phyloP scores from a whole-genome alignment of 2,888 invertebrate genomes.

The Athalia rosae region DNA sequence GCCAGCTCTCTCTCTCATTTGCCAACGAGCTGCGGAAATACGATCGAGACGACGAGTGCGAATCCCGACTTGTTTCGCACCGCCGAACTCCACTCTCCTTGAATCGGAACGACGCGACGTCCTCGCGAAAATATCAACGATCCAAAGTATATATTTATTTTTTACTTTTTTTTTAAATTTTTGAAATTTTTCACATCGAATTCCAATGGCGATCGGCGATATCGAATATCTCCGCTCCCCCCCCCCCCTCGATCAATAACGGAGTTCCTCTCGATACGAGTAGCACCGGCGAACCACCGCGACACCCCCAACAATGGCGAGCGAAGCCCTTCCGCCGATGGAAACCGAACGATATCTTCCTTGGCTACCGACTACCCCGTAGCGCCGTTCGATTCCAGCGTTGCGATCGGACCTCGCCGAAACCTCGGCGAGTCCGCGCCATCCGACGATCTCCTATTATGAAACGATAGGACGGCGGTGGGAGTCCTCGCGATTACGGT shows the following conservation, averaged over 20 bases:
- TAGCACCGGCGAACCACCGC: slow-evolving; percentile 16
- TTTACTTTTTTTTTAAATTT: too few species aligned
- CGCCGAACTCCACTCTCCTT: too few species aligned
- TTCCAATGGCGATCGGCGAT: background rate
- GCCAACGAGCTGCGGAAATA: too few species aligned
- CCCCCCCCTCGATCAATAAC: background rate
- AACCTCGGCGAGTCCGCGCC: slow-evolving; percentile 26
- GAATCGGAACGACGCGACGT: too few species aligned
- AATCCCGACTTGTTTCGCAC: background rate
- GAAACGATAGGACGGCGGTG: background rate
- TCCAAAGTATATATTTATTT: too few species aligned
- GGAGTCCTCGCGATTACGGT: background rate
- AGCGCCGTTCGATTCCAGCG: slow-evolving; percentile 19
- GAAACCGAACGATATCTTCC: slow-evolving; percentile 14
- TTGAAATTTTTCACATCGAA: background rate
- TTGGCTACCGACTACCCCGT: background rate
- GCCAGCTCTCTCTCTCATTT: too few species aligned
- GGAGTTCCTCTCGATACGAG: background rate
- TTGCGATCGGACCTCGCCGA: slow-evolving; percentile 33
- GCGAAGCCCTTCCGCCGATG: slow-evolving; percentile 28
- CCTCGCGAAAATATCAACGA: too few species aligned
- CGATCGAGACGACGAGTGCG: too few species aligned
- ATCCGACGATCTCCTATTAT: slow-evolving; percentile 13
- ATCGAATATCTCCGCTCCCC: background rate
- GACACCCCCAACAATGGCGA: slow-evolving; percentile 12